Evolutionary conservation across 2,113 vertebrate genomes (phyloP).

Genomic region (Cochlearius cochlearius): DNA sequence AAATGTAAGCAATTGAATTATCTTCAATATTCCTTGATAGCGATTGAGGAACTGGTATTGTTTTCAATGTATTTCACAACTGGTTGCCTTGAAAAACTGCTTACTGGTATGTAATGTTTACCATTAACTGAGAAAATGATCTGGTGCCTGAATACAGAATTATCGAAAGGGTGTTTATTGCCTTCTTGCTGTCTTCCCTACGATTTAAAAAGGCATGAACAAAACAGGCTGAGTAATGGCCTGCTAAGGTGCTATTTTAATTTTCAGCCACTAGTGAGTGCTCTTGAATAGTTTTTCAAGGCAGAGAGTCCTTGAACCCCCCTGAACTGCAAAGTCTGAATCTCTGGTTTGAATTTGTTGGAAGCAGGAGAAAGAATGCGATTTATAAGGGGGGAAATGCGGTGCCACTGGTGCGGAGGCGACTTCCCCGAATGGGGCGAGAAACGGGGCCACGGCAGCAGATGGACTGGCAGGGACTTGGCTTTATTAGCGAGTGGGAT

Average conservation of each 20-base stretch:
- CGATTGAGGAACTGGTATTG: slow-evolving; percentile 5
- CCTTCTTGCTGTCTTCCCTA: not conserved
- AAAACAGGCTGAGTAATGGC: not conserved
- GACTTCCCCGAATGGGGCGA: not conserved
- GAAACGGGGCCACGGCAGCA: not conserved
- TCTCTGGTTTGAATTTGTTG: slow-evolving; percentile 66
- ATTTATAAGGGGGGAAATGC: slow-evolving; percentile 35
- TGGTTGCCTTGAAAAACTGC: slow-evolving; percentile 70
- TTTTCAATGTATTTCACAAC: slow-evolving; percentile 71
- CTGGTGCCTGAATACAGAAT: slow-evolving; percentile 46
- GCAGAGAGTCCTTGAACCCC: slow-evolving; percentile 30
- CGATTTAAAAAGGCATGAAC: not conserved
- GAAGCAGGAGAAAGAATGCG: slow-evolving; percentile 58
- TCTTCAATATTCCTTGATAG: slow-evolving; percentile 51
- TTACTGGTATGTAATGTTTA: slow-evolving; percentile 52
- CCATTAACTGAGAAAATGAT: slow-evolving; percentile 61
- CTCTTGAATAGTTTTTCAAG: slow-evolving; percentile 88
- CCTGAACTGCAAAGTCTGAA: not conserved
- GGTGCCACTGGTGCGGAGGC: slow-evolving; percentile 9
- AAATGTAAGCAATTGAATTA: slow-evolving; percentile 55
- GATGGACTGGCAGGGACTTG: not conserved
- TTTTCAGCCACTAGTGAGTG: slow-evolving; percentile 86
- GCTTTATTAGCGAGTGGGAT: not conserved
- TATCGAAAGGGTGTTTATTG: slow-evolving; percentile 30
- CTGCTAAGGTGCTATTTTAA: slow-evolving; percentile 72